Evolutionary conservation across 2,888 invertebrate genomes (phyloP), one percentile per base, ranked within the genome.

Genomic region (Phlogophora meticulosa): DNA sequence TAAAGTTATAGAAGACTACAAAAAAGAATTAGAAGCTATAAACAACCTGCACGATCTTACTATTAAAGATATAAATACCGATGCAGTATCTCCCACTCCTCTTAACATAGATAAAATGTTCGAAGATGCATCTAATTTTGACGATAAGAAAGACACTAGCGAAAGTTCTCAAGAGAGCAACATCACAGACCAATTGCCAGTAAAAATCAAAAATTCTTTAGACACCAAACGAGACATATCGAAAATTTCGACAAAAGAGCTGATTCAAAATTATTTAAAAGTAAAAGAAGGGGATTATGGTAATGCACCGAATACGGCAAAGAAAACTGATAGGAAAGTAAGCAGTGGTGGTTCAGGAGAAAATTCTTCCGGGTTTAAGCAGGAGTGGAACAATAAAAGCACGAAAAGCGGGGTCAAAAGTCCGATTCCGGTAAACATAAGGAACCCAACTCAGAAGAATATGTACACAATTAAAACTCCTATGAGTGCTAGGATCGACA

Each of bases 1-100:
- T 20, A 94, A 94, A 86, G 95, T 96, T 4, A 95, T 96, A 62
- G 95, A 95, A 87, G 96, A 96, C 86, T 96, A 96, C 72, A 96
- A 94, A 84, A 94, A 91, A 78, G 96, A 96, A 87, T 86, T 96
- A 75, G 92, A 94, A 84, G 93, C 95, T 61, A 96, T 96, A 46
- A 94, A 96, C 67, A 94, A 90, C 79, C 85, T 95, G 40, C 96
- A 96, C 65, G 92, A 95, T 67, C 89, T 96, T 9, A 95, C 96
- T 10, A 72, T 96, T 1, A 95, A 95, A 89, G 96, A 96, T 88
- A 93, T 96, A 57, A 92, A 95, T 84, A 90, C 90, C 32, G 95
- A 95, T 65, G 86, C 92, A 1, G 88, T 93, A 66, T 94, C 95
- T 1, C 95, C 95, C 1, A 94, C 94, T 17, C 95, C 95, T 15